Conservation (phyloP, 35 echinoderm and acorn worm species). For the Heliocidaris tuberculata region DNA sequence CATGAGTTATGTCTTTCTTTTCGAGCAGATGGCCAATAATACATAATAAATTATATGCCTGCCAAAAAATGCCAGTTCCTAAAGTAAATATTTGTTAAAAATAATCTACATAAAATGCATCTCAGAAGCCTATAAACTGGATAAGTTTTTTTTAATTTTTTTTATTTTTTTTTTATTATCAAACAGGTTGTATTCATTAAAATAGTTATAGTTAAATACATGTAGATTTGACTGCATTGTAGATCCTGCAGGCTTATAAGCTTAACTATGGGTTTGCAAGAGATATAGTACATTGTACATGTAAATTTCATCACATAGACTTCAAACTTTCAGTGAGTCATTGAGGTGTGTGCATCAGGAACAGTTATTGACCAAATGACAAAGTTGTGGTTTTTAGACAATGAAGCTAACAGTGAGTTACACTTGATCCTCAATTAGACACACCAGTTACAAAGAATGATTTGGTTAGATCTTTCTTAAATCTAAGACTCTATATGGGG, state of each 20-base stretch:
- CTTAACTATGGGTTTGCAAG: not conserved
- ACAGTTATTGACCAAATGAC: not conserved
- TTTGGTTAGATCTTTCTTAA: not conserved
- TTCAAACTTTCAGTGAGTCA: not conserved
- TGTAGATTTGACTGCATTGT: too few relatives aligned
- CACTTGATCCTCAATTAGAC: not conserved
- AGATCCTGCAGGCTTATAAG: too few relatives aligned
- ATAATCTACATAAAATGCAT: too few relatives aligned
- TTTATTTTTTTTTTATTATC: too few relatives aligned
- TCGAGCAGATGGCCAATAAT: not conserved
- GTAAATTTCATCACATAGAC: not conserved
- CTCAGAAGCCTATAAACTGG: too few relatives aligned
- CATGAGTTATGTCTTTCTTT: not conserved
- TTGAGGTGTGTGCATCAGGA: not conserved
- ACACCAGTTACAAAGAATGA: not conserved
- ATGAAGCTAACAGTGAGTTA: not conserved
- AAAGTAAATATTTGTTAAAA: too few relatives aligned
- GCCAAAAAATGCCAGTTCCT: too few relatives aligned
- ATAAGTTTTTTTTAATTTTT: too few relatives aligned
- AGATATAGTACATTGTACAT: not conserved
- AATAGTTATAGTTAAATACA: too few relatives aligned
- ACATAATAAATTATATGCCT: too few relatives aligned
- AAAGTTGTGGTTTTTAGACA: constrained; percentile 13
- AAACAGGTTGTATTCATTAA: too few relatives aligned
- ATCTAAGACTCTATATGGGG: not conserved